Evolutionary conservation across 2,113 vertebrate genomes (phyloP).

Genomic region (Gymnocephalus cernua): DNA sequence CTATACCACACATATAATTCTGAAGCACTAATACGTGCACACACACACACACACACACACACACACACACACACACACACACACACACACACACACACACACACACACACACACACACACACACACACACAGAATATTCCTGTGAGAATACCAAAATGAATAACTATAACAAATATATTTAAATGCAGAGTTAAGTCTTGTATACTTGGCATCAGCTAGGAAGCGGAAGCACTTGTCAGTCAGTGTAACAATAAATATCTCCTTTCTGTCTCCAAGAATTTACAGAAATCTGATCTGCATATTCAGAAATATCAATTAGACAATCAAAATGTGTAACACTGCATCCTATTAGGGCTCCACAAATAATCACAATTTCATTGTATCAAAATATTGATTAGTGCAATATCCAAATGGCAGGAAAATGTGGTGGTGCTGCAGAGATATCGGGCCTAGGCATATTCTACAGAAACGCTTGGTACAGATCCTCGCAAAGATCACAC

Average conservation of each 20-base stretch:
- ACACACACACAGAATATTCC: background rate
- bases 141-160: background rate
- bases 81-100: slow-evolving; percentile 5
- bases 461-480: too few relatives aligned
- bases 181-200: background rate
- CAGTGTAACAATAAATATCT: background rate
- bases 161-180: background rate
- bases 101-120: background rate
- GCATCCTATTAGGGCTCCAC: too few relatives aligned
- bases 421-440: too few relatives aligned
- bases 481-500: too few relatives aligned
- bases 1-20: slow-evolving; percentile 16
- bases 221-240: background rate
- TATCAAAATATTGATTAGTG: too few relatives aligned
- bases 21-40: background rate
- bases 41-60: background rate
- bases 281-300: background rate
- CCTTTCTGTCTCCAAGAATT: background rate
- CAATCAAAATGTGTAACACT: too few relatives aligned
- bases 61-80: background rate
- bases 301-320: too few relatives aligned
- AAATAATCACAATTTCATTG: too few relatives aligned
- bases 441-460: too few relatives aligned
- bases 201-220: background rate
- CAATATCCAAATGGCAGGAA: too few relatives aligned